phyloP scores from a whole-genome alignment of 2,888 invertebrate species.

The Ganaspis brasiliensis region DNA sequence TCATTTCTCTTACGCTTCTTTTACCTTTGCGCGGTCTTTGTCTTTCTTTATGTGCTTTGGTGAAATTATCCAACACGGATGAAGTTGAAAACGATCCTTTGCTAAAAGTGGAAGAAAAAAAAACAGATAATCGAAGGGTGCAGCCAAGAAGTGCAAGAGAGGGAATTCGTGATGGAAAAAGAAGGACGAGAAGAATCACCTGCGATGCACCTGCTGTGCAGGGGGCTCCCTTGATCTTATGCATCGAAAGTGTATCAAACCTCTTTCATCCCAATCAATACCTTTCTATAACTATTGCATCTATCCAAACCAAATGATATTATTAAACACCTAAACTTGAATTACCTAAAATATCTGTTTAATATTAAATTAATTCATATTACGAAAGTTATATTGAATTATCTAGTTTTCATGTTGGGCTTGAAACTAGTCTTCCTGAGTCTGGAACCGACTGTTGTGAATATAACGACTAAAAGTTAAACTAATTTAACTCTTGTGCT shows the following conservation, averaged over 20 bases:
- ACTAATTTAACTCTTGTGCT: no score
- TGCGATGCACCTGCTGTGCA: constrained; percentile 80
- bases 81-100: constrained; percentile 51
- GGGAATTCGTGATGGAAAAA: constrained; percentile 59
- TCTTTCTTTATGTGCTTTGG: constrained; percentile 54
- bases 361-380: no score
- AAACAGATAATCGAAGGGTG: constrained; percentile 59
- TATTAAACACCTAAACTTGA: constrained; percentile 43
- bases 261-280: constrained; percentile 19
- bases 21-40: constrained; percentile 44
- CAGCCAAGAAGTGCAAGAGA: constrained; percentile 62
- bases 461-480: no score
- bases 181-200: constrained; percentile 76
- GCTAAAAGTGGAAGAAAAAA: constrained; percentile 48
- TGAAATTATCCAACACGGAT: constrained; percentile 42
- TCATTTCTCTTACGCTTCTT: constrained; percentile 21
- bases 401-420: no score
- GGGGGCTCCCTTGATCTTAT: constrained; percentile 74
- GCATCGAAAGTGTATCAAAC: constrained; percentile 55
- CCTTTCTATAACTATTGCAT: constrained; percentile 4
- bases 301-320: constrained; percentile 42
- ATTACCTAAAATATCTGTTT: no score
- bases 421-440: no score
- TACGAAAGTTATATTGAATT: no score
- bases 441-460: no score